Evolutionary conservation across 64 coral and sea anemone species (phyloP).

Genomic region (Actinia equina): DNA sequence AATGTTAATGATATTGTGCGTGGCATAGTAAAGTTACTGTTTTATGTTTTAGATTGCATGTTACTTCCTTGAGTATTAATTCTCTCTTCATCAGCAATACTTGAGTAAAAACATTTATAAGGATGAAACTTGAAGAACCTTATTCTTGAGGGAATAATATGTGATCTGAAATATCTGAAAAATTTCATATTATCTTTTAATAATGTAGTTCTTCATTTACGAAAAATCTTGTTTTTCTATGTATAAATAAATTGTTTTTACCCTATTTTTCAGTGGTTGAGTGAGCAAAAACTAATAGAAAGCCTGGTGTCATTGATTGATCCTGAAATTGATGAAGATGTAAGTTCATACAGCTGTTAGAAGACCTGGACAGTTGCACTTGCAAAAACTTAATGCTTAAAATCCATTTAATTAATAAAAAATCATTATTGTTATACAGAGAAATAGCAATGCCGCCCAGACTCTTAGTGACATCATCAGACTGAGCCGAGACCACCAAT

Average conservation of each 20-base stretch:
- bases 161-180: too few relatives aligned
- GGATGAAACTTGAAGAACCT: too few relatives aligned
- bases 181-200: too few relatives aligned
- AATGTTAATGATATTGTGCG: too few relatives aligned
- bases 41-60: too few relatives aligned
- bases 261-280: conserved; percentile 65
- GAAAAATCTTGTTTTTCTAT: background rate
- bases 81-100: too few relatives aligned
- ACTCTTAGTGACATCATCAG: conserved; percentile 85
- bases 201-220: too few relatives aligned
- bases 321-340: conserved; percentile 86
- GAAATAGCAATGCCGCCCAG: conserved; percentile 92
- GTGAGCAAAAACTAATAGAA: conserved; percentile 86
- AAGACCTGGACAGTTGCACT: too few relatives aligned
- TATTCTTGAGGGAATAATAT: too few relatives aligned
- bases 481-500: conserved; percentile 86
- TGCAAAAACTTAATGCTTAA: background rate
- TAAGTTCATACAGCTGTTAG: conserved; percentile 25
- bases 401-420: background rate
- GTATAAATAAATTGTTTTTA: background rate
- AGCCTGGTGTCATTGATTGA: conserved; percentile 86
- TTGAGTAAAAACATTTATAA: too few relatives aligned
- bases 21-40: too few relatives aligned
- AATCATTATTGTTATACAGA: conserved; percentile 54
- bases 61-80: too few relatives aligned